Evolutionary conservation across 2,888 invertebrate genomes (phyloP), one percentile per base, ranked within the genome.

Genomic region (Fissipunctia ypsillon): DNA sequence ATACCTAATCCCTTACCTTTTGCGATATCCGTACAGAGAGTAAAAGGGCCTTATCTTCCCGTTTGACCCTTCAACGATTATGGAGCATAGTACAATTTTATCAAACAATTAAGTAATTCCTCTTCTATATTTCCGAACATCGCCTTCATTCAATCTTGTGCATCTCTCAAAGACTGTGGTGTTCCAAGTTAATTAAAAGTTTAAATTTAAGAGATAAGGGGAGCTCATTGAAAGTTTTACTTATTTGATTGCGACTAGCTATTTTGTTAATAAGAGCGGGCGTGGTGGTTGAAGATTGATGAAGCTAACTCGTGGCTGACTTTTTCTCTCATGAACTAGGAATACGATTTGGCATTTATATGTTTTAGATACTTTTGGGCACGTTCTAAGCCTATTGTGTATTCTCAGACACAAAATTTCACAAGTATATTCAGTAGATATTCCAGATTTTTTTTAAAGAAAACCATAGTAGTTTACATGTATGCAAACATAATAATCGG

Each of bases 161-260:
- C 57, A 82, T 82, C 35, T 19, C 16, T 38, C 60, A 59, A 78
- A 60, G n/a, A 14, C 48, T 69, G 60, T 54, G 73, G 61, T 69
- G 41, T 59, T 60, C n/a, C 35, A 75, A 81, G 75, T 81, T 84
- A 68, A 78, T 82, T 77, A 78, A 82, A 82, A 73, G 75, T 80
- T 80, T 19, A 69, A 80, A 84, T 59, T 81, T 80, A 50, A 56
- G 35, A 83, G 80, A 83, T 63, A 81, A 66, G 70, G 28, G 43
- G 25, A 61, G 48, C 65, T 63, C 70, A 57, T 83, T 59, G 50
- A 22, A 83, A 80, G 52, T 80, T 80, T 59, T 38, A 75, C 68
- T 84, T 75, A 66, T 84, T 83, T 80, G 67, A 74, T 81, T 80
- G 65, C 25, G 35, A 80, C 22, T 60, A 83, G 75, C 69, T 80